Evolutionary conservation across 2,888 invertebrate species (phyloP).

Genomic region (Acleris laterana): DNA sequence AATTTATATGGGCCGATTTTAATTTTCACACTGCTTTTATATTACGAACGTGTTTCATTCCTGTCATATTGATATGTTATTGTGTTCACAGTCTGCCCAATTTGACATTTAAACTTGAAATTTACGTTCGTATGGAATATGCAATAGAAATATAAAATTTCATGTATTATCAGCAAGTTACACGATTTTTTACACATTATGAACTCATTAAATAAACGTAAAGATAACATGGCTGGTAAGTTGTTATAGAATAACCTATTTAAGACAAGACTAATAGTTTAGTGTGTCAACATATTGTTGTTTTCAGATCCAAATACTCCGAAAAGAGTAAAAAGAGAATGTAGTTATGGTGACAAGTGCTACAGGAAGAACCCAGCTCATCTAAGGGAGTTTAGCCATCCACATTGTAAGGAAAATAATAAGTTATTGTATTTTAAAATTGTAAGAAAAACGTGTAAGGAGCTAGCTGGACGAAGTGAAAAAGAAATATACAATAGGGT

Average conservation of each 20-base stretch:
- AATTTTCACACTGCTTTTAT: background rate
- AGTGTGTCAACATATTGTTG: conserved; percentile 38
- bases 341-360: conserved; percentile 91
- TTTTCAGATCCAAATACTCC: conserved; percentile 58
- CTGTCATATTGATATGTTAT: background rate
- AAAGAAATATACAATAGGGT: too few species aligned
- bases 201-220: conserved; percentile 55
- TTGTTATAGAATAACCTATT: background rate
- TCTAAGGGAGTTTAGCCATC: conserved; percentile 91
- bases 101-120: too few species aligned
- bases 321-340: conserved; percentile 80
- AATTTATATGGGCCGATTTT: too few species aligned
- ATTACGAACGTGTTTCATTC: conserved; percentile 3
- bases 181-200: conserved; percentile 38
- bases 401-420: conserved; percentile 86
- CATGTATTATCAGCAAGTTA: background rate
- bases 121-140: too few species aligned
- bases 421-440: background rate
- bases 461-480: too few species aligned
- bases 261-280: background rate
- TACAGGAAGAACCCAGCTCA: conserved; percentile 94
- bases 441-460: background rate
- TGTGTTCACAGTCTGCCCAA: too few species aligned
- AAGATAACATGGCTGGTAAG: conserved; percentile 52
- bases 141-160: background rate